phyloP scores from a whole-genome alignment of 1,140 invertebrate species.

The Helicoverpa zea region DNA sequence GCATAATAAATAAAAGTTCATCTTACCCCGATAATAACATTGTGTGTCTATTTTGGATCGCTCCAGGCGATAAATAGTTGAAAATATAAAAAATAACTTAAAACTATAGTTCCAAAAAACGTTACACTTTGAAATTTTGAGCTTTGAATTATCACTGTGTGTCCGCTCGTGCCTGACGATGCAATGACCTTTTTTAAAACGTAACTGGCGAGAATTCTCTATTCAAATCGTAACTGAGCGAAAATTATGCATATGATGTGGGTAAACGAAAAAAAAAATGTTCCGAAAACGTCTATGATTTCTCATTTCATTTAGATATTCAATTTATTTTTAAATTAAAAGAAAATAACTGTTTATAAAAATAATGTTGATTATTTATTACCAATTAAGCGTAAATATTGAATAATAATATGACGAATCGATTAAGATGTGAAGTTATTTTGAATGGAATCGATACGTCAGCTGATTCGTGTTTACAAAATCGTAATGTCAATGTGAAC shows the following conservation, averaged over 20 bases:
- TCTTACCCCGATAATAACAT: conserved; percentile 74
- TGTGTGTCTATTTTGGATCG: conserved; percentile 53
- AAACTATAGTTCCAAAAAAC: conserved; percentile 47
- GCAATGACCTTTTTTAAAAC: conserved; percentile 69
- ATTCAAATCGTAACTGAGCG: conserved; percentile 1
- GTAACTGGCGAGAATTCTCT: conserved; percentile 35
- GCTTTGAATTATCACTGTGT: conserved; percentile 55
- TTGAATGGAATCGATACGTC: background rate
- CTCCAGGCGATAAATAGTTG: conserved; percentile 52
- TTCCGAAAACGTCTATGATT: too few relatives aligned
- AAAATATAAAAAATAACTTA: conserved; percentile 11
- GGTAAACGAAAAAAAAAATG: conserved; percentile 57
- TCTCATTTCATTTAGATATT: too few relatives aligned
- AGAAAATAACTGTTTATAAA: background rate
- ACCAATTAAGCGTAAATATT: background rate
- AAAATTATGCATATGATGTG: conserved; percentile 46
- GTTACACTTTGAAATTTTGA: conserved; percentile 57
- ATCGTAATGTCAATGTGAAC: background rate
- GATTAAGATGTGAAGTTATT: background rate
- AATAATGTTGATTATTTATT: background rate
- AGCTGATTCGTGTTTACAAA: background rate
- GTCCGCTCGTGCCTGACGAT: conserved; percentile 65
- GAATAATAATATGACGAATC: conserved; percentile 1
- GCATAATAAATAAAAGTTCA: conserved; percentile 23
- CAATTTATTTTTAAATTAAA: background rate